phyloP scores from a whole-genome alignment of 2,113 vertebrate genomes.

The Thalassoma bifasciatum region DNA sequence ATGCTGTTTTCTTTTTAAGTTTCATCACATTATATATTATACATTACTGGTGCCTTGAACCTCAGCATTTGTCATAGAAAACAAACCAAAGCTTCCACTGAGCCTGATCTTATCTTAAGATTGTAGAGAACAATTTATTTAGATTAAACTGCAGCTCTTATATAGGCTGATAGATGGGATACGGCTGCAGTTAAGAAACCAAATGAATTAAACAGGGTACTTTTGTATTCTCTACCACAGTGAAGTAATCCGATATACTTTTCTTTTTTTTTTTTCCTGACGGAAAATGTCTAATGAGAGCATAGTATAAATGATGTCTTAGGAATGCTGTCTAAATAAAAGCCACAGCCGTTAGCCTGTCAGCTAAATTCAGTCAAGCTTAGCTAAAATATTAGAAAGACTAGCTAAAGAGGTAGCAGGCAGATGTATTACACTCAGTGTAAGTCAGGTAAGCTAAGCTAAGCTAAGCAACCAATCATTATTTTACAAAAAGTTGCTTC shows the following conservation, averaged over 20 bases:
- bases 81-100: not conserved
- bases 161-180: conserved; percentile 8
- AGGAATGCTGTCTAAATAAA: no score
- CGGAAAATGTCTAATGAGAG: not conserved
- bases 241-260: no score
- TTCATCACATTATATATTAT: conserved; percentile 24
- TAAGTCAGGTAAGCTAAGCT: no score
- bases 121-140: conserved; percentile 14
- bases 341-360: no score
- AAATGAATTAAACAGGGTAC: not conserved
- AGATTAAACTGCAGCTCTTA: conserved; percentile 16
- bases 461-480: no score
- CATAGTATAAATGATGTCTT: no score
- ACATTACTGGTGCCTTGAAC: conserved; percentile 15
- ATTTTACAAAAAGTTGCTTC: no score
- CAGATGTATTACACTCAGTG: no score
- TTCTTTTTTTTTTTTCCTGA: not conserved
- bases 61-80: conserved; percentile 35
- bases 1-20: conserved; percentile 28
- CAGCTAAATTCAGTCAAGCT: no score
- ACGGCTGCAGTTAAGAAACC: not conserved
- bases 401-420: no score
- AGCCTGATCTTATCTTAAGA: conserved; percentile 34
- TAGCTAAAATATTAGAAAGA: no score
- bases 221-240: not conserved